Percentiles rank a stretch among this genome's conserved stretches.
These are phyloP conservation scores for Drosophila burlai DNA, from an alignment of 1,140 invertebrate species.

Conservation along the genomic window DNA sequence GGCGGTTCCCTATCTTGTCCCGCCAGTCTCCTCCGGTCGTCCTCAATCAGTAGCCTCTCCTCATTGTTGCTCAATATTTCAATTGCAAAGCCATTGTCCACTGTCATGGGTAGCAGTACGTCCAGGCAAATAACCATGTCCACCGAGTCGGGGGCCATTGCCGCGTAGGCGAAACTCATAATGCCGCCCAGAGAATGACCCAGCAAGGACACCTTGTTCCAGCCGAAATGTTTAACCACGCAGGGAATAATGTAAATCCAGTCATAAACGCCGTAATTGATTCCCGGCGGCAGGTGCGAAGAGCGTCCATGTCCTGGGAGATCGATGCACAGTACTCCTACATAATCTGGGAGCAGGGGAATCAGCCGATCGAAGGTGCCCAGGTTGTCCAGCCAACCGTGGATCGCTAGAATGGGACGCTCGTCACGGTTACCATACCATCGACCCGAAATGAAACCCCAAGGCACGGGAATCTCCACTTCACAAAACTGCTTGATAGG, in stretches of 20 bases:
- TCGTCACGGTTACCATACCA: slow-evolving; percentile 88
- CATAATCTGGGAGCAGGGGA: slow-evolving; percentile 87
- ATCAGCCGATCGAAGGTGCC: slow-evolving; percentile 89
- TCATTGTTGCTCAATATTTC: not conserved
- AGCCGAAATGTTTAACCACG: slow-evolving; percentile 88
- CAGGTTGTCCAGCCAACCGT: slow-evolving; percentile 92
- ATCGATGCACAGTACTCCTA: slow-evolving; percentile 89
- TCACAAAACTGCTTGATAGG: slow-evolving; percentile 85
- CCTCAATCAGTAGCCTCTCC: slow-evolving; percentile 36
- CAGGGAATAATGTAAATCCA: slow-evolving; percentile 86
- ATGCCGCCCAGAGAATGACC: slow-evolving; percentile 89
- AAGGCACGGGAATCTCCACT: slow-evolving; percentile 88
- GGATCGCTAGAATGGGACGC: slow-evolving; percentile 89
- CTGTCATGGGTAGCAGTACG: slow-evolving; percentile 85
- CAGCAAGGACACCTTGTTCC: slow-evolving; percentile 89
- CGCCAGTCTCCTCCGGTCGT: slow-evolving; percentile 42
- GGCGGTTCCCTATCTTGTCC: slow-evolving; percentile 84
- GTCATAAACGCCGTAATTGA: slow-evolving; percentile 87
- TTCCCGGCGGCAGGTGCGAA: slow-evolving; percentile 87
- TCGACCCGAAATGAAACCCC: slow-evolving; percentile 89
- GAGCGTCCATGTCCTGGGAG: slow-evolving; percentile 90
- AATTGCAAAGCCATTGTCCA: not conserved
- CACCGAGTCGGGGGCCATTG: slow-evolving; percentile 87
- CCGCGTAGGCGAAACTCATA: slow-evolving; percentile 86
- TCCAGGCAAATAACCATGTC: slow-evolving; percentile 88